Evolutionary conservation across 2,113 vertebrate genomes (phyloP).

Genomic region (Ondatra zibethicus): DNA sequence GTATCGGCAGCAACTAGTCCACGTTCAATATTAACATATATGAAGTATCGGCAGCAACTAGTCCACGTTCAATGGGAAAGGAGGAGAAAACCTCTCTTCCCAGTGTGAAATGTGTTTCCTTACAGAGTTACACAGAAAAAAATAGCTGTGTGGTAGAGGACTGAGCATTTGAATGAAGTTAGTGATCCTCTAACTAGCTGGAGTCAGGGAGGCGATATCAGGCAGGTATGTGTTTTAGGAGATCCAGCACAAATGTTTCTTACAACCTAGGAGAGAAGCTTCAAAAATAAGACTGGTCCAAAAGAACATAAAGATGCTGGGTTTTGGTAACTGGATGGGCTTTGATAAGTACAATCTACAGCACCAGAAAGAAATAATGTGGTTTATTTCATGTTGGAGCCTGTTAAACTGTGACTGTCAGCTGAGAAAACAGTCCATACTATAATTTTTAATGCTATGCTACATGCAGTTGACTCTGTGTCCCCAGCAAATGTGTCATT

Average conservation of each 20-base stretch:
- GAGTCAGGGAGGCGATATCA: too few relatives aligned
- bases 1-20: background rate
- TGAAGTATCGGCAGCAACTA: background rate
- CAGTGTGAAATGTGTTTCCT: background rate
- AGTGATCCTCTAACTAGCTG: too few relatives aligned
- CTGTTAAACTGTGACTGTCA: background rate
- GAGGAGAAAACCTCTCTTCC: background rate
- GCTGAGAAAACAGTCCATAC: background rate
- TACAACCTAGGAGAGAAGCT: background rate
- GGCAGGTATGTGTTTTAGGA: too few relatives aligned
- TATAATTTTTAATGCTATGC: background rate
- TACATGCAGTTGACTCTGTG: background rate
- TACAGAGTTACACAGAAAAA: background rate
- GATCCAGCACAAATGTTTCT: background rate
- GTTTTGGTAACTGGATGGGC: background rate
- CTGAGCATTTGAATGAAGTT: background rate
- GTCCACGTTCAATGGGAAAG: background rate
- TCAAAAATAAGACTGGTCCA: background rate
- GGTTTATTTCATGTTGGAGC: background rate
- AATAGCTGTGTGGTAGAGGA: background rate
- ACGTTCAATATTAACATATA: background rate
- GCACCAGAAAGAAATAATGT: background rate
- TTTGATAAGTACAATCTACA: background rate
- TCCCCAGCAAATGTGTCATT: slow-evolving; percentile 20
- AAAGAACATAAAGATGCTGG: background rate